Evolutionary conservation across 2,113 vertebrate genomes (phyloP), one percentile per base, ranked within the genome.

Genomic region (Nycticebus coucang): DNA sequence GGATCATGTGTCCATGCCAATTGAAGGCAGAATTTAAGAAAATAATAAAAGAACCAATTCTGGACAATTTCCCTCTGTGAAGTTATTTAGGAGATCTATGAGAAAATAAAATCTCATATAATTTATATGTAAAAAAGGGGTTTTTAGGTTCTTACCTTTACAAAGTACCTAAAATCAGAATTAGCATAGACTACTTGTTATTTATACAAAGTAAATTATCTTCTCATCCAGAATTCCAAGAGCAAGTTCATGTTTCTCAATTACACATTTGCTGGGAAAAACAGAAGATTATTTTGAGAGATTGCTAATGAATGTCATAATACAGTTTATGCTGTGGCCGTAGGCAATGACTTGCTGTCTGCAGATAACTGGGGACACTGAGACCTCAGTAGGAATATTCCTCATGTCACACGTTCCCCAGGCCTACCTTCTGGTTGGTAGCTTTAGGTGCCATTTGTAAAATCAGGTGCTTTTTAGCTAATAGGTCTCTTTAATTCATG

Each of bases 111-210:
- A 26, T 60, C 37, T 83, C 15, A 53, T 78, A 0, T 72, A 79
- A 69, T 60, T 75, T 87, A 69, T 5, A 72, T 12, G 55, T 64
- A 71, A 53, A 45, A 79, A 74, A 13, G 62, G 7, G 45, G 8
- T 90, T 88, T 75, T 35, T 19, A 68, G 87, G 3, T 57, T 85
- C 95, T 19, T 66, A 28, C 26, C 24, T 79, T 95, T 80, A 53
- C 11, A 71, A 94, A 69, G 2, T 88, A 62, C 45, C 87, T 85
- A 59, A 41, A 97, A 77, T 95, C 64, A 83, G 15, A 87, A 83
- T 84, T 92, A 55, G 12, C 37, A 0, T 77, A 33, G 30, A 50
- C 14, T 86, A 0, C 50, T 9, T 24, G 7, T 89, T 57, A 19
- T 72, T 89, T 57, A 17, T 72, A 1, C 21, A 89, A 86, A 91